Conservation (phyloP, 2,888 invertebrate species). For the Leptopilina drosophilae region DNA sequence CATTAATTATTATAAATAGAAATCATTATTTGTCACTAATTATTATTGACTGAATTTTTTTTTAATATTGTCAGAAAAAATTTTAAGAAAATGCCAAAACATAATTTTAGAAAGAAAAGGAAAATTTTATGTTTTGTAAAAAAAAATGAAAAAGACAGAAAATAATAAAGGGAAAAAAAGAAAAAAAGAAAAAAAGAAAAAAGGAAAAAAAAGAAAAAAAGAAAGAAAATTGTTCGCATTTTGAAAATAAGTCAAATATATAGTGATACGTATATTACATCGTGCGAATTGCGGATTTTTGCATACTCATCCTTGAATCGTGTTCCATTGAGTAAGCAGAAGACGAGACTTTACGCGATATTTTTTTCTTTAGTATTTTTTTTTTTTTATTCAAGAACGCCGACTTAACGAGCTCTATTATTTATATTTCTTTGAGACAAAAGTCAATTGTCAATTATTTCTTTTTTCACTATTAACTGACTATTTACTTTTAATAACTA, state of each 20-base stretch:
- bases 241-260: not conserved
- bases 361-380: not conserved
- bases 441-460: conserved; percentile 2
- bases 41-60: too few species aligned
- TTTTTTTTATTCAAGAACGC: not conserved
- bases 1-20: too few species aligned
- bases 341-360: conserved; percentile 15
- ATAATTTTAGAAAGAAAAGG: not conserved
- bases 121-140: not conserved
- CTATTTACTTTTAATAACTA: not conserved
- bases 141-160: too few species aligned
- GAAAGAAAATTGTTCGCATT: not conserved
- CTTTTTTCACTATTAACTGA: not conserved
- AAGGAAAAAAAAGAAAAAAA: too few species aligned
- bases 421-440: not conserved
- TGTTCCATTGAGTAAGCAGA: conserved; percentile 32
- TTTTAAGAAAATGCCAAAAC: too few species aligned
- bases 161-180: too few species aligned
- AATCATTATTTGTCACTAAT: too few species aligned
- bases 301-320: conserved; percentile 33
- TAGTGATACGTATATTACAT: not conserved
- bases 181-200: too few species aligned
- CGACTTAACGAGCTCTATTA: not conserved
- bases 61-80: too few species aligned
- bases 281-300: conserved; percentile 23